These are phyloP conservation scores for Ophion obscuratus DNA, from an alignment of 2,888 invertebrate species.

Conservation along the genomic window DNA sequence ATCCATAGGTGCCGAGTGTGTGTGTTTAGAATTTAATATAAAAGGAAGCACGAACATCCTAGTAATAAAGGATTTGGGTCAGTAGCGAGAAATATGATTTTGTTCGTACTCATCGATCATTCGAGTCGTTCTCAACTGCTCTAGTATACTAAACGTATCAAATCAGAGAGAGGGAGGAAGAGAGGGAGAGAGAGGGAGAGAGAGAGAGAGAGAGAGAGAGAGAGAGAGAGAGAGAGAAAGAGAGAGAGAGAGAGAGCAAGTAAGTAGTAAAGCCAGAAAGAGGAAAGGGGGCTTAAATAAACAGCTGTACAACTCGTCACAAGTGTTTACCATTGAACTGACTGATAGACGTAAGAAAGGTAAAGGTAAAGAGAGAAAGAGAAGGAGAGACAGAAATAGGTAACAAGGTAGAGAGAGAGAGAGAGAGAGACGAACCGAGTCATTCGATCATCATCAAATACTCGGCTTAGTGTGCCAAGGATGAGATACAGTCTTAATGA, in stretches of 20 bases:
- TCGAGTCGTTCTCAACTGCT: slow-evolving; percentile 13
- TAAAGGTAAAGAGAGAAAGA: not conserved
- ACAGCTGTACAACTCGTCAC: not conserved
- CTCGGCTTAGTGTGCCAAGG: slow-evolving; percentile 72
- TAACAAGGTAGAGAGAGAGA: not conserved
- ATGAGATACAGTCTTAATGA: slow-evolving; percentile 82
- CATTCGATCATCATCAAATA: slow-evolving; percentile 54
- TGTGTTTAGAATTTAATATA: not conserved
- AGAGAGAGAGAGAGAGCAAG: no score
- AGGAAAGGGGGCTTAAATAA: slow-evolving; percentile 1
- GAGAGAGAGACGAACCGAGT: slow-evolving; percentile 10
- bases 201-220: no score
- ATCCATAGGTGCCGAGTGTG: not conserved
- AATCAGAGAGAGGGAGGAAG: not conserved
- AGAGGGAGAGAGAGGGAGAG: not conserved
- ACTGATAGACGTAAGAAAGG: slow-evolving; percentile 5
- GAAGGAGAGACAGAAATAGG: not conserved
- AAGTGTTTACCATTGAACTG: not conserved
- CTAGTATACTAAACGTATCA: not conserved
- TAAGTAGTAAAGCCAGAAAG: not conserved
- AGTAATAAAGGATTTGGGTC: slow-evolving; percentile 39
- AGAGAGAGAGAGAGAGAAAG: no score
- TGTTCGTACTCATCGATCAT: slow-evolving; percentile 48
- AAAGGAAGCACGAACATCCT: not conserved
- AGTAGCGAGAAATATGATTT: slow-evolving; percentile 31